A percentile compares a stretch with the other conserved stretches of the same genome.
Evolutionary conservation across 2,797 vertebrate species (phyloP).

Genomic region (Hirundo rustica): DNA sequence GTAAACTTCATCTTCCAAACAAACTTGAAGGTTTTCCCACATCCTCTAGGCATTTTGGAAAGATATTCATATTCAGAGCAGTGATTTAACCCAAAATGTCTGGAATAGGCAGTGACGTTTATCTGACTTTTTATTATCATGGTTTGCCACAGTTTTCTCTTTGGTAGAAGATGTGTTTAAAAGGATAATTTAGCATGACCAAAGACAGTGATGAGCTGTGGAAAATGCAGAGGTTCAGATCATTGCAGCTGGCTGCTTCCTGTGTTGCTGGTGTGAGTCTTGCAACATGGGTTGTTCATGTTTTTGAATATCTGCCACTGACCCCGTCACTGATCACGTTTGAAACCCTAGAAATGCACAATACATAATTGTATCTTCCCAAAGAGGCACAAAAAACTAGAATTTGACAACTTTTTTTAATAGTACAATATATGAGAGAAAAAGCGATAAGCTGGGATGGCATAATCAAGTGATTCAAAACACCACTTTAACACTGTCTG

Average conservation of each 20-base stretch:
- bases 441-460: background rate
- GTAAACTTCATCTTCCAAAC: background rate
- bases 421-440: background rate
- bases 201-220: background rate
- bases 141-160: background rate
- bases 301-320: background rate
- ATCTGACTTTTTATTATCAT: background rate
- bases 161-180: background rate
- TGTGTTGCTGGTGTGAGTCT: background rate
- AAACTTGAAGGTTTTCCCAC: background rate
- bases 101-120: background rate
- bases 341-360: background rate
- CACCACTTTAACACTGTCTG: background rate
- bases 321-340: background rate
- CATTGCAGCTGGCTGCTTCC: background rate
- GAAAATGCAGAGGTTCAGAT: background rate
- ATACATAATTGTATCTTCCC: background rate
- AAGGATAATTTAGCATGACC: background rate
- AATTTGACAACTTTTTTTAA: background rate
- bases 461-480: background rate
- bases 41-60: background rate
- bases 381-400: accelerated
- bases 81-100: background rate
- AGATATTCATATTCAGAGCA: background rate
- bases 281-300: background rate